Evolutionary conservation across 2,797 vertebrate species (phyloP).

Genomic region (Rousettus madagascariensis): DNA sequence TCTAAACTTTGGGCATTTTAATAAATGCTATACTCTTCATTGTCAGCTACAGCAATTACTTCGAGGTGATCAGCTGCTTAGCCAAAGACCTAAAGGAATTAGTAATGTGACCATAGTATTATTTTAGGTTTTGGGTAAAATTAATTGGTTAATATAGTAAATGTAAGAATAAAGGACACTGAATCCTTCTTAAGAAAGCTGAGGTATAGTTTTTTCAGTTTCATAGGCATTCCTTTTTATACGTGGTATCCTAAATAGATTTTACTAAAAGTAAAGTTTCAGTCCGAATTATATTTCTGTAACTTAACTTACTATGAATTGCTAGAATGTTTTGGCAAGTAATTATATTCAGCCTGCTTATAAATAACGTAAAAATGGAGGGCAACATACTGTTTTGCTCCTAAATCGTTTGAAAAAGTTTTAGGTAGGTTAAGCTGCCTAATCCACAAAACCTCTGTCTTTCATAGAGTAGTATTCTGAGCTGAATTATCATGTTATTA

Average conservation of each 20-base stretch:
- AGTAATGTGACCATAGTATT: background rate
- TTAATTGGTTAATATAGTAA: constrained; percentile 6
- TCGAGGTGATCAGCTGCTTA: background rate
- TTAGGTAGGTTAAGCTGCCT: background rate
- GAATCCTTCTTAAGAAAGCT: background rate
- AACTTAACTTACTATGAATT: constrained; percentile 6
- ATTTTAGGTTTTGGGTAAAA: background rate
- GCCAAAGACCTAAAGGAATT: background rate
- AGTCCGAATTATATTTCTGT: constrained; percentile 24
- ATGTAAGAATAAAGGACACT: background rate
- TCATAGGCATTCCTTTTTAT: background rate
- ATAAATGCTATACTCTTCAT: background rate
- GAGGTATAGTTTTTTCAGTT: background rate
- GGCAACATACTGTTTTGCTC: background rate
- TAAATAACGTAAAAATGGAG: background rate
- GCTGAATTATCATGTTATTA: background rate
- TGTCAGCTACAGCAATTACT: background rate
- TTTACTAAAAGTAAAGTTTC: constrained; percentile 47
- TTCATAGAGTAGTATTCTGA: background rate
- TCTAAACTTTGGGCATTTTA: constrained; percentile 15
- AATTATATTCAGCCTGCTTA: background rate
- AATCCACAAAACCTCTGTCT: background rate
- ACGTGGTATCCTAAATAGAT: background rate
- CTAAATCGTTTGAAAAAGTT: background rate
- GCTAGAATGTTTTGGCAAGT: constrained; percentile 30